These are phyloP conservation scores for Sebastes schlegelii DNA, from an alignment of 2,113 vertebrate species.

Conservation along the genomic window DNA sequence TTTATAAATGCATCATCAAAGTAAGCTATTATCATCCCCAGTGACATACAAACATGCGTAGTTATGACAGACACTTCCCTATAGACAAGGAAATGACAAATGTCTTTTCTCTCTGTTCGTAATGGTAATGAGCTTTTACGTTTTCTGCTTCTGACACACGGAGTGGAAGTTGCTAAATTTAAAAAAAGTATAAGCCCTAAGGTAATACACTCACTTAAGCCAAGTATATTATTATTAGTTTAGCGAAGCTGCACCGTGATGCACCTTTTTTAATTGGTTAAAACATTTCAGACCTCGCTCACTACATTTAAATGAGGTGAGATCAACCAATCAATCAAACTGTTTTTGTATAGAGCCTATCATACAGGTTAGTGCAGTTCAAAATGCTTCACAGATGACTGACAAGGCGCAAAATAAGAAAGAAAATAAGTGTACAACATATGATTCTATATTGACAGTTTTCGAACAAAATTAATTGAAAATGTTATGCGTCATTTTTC, in stretches of 20 bases:
- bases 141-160: background rate
- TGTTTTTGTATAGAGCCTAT: too few relatives aligned
- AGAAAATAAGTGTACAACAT: too few relatives aligned
- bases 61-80: background rate
- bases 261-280: background rate
- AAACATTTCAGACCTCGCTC: too few relatives aligned
- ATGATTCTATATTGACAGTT: background rate
- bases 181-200: background rate
- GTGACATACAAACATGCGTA: background rate
- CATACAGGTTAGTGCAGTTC: too few relatives aligned
- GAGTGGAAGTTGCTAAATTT: slow-evolving; percentile 3
- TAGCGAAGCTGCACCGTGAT: background rate
- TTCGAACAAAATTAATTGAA: background rate
- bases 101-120: background rate
- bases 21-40: background rate
- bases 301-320: too few relatives aligned
- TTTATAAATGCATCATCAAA: background rate
- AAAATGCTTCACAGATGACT: too few relatives aligned
- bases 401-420: too few relatives aligned
- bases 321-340: too few relatives aligned
- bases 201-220: background rate
- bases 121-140: background rate
- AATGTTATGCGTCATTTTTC: background rate
- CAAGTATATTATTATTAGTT: background rate
- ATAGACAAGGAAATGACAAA: background rate